phyloP scores from a whole-genome alignment of 2,888 invertebrate genomes.

The Rhyacophila evoluta region DNA sequence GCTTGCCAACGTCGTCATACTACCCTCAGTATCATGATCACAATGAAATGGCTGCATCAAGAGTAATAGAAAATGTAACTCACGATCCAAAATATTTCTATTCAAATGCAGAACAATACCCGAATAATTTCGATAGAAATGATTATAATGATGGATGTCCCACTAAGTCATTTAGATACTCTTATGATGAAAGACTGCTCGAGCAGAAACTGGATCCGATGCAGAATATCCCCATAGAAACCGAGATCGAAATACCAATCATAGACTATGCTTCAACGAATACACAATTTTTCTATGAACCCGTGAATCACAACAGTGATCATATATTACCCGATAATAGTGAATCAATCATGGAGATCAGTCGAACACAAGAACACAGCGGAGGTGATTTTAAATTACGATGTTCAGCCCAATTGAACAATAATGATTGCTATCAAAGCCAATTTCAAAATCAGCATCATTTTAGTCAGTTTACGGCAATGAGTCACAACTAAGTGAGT shows the following conservation, averaged over 20 bases:
- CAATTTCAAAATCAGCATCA: constrained; percentile 47
- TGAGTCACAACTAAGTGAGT: constrained; percentile 45
- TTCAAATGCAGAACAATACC: constrained; percentile 38
- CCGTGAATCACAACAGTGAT: constrained; percentile 35
- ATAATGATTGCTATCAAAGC: constrained; percentile 51
- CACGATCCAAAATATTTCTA: constrained; percentile 49
- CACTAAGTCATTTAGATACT: constrained; percentile 54
- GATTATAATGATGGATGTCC: constrained; percentile 56
- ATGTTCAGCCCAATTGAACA: constrained; percentile 41
- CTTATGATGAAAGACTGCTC: constrained; percentile 53
- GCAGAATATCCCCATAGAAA: constrained; percentile 59
- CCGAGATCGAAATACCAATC: constrained; percentile 61
- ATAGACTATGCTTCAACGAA: constrained; percentile 56
- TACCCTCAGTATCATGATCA: constrained; percentile 55
- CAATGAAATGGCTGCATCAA: constrained; percentile 28
- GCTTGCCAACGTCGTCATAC: constrained; percentile 26
- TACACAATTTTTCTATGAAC: constrained; percentile 53
- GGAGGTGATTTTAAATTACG: constrained; percentile 47
- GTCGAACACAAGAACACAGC: constrained; percentile 31
- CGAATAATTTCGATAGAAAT: constrained; percentile 40
- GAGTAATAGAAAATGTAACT: constrained; percentile 32
- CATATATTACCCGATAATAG: constrained; percentile 35
- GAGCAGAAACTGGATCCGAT: constrained; percentile 58
- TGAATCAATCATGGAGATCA: constrained; percentile 44
- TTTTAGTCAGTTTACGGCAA: constrained; percentile 52